Evolutionary conservation across 2,113 vertebrate species (phyloP), one percentile per base, ranked within the genome.

Genomic region (Laterallus jamaicensis): DNA sequence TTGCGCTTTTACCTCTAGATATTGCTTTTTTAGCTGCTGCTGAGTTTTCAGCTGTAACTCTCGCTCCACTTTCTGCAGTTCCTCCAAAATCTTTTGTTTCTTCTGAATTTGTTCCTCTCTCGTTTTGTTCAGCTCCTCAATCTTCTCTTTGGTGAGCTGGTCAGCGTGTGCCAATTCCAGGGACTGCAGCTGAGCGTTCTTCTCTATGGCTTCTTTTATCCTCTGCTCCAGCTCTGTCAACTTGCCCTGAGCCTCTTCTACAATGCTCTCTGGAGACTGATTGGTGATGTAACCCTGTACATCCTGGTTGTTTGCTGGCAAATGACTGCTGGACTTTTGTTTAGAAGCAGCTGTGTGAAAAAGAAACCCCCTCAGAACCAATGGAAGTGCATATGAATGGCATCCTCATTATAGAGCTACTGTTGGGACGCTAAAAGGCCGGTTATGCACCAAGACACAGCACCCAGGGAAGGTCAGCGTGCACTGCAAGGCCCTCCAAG

Each of bases 91-190:
- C 98, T 99, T 99, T 99, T 99, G 99, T 94, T 99, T 99, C 98
- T 99, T 99, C 98, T 99, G 99, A 93, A 99, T 99, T 98, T 99
- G 99, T 95, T 99, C 99, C 97, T 99, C 99, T 86, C 99, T 97
- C 59, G 99, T 99, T 98, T 99, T 99, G 97, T 99, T 99, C 96
- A 99, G 97, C 98, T 99, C 99, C 98, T 99, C 99, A 40, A 99
- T 99, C 98, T 99, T 99, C 98, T 99, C 99, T 99, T 99, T 99
- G 98, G 99, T 99, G 98, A 99, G 99, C 95, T 99, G 99, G 98
- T 99, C 99, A 93, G 99, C 99, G 90, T 99, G 99, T 94, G 99
- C 99, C 96, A 99, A 98, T 98, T 99, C 99, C 97, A 99, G 98
- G 59, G 99, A 99, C 96, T 99, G 98, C 97, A 99, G 98, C 97